These are phyloP conservation scores for Avahi laniger DNA, from an alignment of 2,797 vertebrate species.

Conservation along the genomic window DNA sequence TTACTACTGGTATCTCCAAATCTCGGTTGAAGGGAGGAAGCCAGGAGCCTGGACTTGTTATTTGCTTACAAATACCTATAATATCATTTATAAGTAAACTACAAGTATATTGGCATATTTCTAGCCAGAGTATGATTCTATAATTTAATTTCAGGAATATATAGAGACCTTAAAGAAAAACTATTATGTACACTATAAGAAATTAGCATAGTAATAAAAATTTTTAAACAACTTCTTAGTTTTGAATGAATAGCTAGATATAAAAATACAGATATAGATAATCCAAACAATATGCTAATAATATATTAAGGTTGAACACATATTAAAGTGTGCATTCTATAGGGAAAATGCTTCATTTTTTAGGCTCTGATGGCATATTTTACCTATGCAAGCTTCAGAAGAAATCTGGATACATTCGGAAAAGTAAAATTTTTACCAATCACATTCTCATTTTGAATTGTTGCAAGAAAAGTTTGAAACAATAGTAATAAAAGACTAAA, in stretches of 20 bases:
- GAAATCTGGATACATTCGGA: not conserved
- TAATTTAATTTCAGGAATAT: conserved; percentile 21
- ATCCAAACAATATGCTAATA: not conserved
- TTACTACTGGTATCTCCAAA: not conserved
- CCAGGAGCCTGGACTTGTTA: not conserved
- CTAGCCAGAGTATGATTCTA: not conserved
- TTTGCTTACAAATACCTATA: not conserved
- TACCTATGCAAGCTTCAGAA: not conserved
- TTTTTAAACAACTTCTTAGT: not conserved
- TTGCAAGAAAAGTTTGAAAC: not conserved
- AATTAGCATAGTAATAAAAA: not conserved
- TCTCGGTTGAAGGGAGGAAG: not conserved
- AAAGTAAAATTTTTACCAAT: not conserved
- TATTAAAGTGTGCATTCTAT: not conserved
- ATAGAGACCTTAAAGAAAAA: conserved; percentile 3
- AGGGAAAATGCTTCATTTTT: not conserved
- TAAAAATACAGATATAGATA: not conserved
- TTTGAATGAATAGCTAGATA: not conserved
- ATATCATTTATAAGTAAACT: not conserved
- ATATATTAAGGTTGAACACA: not conserved
- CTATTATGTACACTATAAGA: not conserved
- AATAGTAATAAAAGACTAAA: not conserved
- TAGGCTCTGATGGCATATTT: not conserved
- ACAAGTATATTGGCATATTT: not conserved
- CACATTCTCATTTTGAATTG: not conserved